Evolutionary conservation across 2,888 invertebrate species (phyloP).

Genomic region (Epistrophella euchroma): DNA sequence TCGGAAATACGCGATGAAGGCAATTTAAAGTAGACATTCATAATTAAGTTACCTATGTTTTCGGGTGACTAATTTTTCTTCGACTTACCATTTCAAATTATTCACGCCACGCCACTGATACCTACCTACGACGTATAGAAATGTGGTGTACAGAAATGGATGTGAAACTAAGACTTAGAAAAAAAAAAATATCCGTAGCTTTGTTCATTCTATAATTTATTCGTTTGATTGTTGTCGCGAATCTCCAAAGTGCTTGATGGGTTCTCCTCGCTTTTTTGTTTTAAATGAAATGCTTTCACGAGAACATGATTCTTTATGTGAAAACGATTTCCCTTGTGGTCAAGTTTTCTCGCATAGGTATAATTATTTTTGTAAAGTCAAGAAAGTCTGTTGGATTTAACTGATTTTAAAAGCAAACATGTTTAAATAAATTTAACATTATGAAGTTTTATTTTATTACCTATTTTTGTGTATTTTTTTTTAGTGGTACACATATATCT

Average conservation of each 20-base stretch:
- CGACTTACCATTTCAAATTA: too few relatives aligned
- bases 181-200: slow-evolving; percentile 17
- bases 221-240: slow-evolving; percentile 40
- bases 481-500: too few relatives aligned
- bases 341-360: neutral
- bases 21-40: too few relatives aligned
- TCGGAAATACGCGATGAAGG: too few relatives aligned
- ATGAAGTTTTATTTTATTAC: too few relatives aligned
- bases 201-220: slow-evolving; percentile 46
- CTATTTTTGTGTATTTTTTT: too few relatives aligned
- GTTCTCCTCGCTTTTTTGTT: neutral
- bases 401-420: too few relatives aligned
- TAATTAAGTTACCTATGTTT: too few relatives aligned
- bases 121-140: neutral
- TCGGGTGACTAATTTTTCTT: too few relatives aligned
- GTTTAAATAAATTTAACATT: too few relatives aligned
- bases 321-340: slow-evolving; percentile 20
- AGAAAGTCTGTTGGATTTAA: too few relatives aligned
- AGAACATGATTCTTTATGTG: slow-evolving; percentile 25
- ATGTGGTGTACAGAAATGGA: slow-evolving; percentile 1
- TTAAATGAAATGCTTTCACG: slow-evolving; percentile 14
- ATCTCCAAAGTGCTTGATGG: slow-evolving; percentile 27
- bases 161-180: neutral
- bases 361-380: neutral
- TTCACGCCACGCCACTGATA: too few relatives aligned